Base-by-base conservation (phyloP, 2,888 invertebrate species). In the Litoditis marina region DNA sequence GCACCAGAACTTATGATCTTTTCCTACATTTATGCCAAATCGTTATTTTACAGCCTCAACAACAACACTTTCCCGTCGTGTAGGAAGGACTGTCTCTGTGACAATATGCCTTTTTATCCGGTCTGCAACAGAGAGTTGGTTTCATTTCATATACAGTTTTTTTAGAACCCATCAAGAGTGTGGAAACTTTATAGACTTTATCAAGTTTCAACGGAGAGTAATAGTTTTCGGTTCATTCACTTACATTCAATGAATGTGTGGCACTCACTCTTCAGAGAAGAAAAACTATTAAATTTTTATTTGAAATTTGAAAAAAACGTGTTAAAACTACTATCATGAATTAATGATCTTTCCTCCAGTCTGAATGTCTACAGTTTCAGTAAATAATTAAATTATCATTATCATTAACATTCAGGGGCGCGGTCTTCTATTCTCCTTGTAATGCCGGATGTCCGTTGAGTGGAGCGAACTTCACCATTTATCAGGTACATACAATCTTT, bases 341-440 rank as follows among this genome's bases (percentile, higher is more conserved):
- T n/a, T n/a, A n/a, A n/a, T n/a, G n/a, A n/a, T n/a, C n/a, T n/a
- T n/a, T n/a, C n/a, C n/a, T n/a, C n/a, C n/a, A n/a, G n/a, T n/a
- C n/a, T n/a, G n/a, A n/a, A 25, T 47, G 63, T 31, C 19, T 2
- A 28, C 2, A 50, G 5, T 32, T 6, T 49, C 22, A 53, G 19
- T 42, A 22, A 13, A 54, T 34, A 2, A 2, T n/a, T 7, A 44
- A 44, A 42, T 32, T 28, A 46, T 42, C 5, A 52, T 25, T 22
- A 42, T n/a, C 42, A 46, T 47, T 11, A 16, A 16, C 16, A 52
- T 66, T 31, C 50, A 70, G 65, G 52, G 79, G 81, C 27, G 66
- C 71, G 5, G 77, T 81, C 4, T 84, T 78, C 65, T 84, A 83
- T 62, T 83, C 83, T 0, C 84, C 85, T 0, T 85, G 85, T 67